A percentile compares a stretch with the other conserved stretches of the same genome.
These are phyloP conservation scores for Cygnus olor DNA, from an alignment of 2,797 vertebrate species.

Conservation along the genomic window DNA sequence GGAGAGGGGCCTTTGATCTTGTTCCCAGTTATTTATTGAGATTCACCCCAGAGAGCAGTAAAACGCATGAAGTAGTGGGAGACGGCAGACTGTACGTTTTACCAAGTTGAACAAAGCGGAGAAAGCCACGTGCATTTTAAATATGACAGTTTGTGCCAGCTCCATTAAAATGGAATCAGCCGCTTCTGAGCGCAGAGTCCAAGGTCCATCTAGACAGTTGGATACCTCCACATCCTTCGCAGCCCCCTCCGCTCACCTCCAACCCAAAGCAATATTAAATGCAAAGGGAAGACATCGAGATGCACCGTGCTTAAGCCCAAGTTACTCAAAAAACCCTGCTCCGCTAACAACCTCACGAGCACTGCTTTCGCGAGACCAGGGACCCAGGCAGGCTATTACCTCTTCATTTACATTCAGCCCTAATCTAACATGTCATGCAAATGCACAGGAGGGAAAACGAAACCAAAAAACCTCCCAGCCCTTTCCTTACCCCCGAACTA, in stretches of 20 bases:
- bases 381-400: conserved; percentile 23
- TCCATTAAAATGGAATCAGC: neutral
- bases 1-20: conserved; percentile 66
- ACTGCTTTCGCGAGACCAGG: neutral
- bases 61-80: conserved; percentile 14
- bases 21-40: conserved; percentile 61
- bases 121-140: neutral
- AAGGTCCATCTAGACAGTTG: neutral
- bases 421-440: conserved; percentile 70
- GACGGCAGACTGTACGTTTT: conserved; percentile 37
- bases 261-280: neutral
- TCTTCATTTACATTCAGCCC: conserved; percentile 53
- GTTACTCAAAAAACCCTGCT: neutral
- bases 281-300: neutral
- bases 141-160: neutral
- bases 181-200: neutral
- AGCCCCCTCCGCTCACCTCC: neutral
- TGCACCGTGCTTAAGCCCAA: neutral
- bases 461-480: conserved; percentile 47
- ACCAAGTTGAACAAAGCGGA: neutral
- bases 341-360: neutral
- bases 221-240: neutral
- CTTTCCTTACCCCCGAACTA: conserved; percentile 45
- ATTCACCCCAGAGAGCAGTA: conserved; percentile 55
- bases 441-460: conserved; percentile 56